Base-by-base conservation (phyloP, 92 coral and sea anemone species). In the Phenganax marumi region DNA sequence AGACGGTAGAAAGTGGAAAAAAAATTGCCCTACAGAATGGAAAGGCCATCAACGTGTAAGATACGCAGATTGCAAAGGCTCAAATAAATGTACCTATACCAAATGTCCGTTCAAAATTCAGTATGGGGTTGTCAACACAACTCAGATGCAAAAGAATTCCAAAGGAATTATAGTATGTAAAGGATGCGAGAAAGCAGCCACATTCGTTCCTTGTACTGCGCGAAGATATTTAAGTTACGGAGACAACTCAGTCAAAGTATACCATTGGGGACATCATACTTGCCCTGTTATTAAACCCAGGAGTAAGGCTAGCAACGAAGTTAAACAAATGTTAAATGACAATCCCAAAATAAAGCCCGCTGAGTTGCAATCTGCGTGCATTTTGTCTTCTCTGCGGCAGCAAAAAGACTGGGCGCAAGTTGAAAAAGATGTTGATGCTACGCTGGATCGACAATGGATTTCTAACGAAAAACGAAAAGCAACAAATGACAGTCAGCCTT, bases 1-100 rank as follows among this genome's bases (percentile, higher is more conserved):
- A 52, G 90, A 89, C 84, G 90, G 88, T 21, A 70, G 85, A 25
- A 77, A 83, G 74, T 89, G 88, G 88, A 74, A 79, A 46, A 89
- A 86, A 57, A 60, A 83, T 70, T 84, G 90, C 84, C 88, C 82
- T 0, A 84, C 90, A 3, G 52, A 14, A 21, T 89, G 92, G 92
- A 84, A 80, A 22, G 83, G 88, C 0, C 88, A 75, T 39, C 33
- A 50, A 17, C 77, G 81, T 12, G 89, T 83, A n/a, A 65, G 86
- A 24, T 86, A 74, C 73, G 89, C 87, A 18, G 77, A 89, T 83
- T 89, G 87, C 72, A 26, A 33, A 50, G 89, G 89, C 3, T 86
- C 91, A 16, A 61, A 21, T 72, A 50, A 13, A 65, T 89, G 89
- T 49, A 25, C 23, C 10, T 73, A 85, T 22, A 46, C 17, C 46